phyloP scores from a whole-genome alignment of 2,113 vertebrate genomes.

The Seriola aureovittata region DNA sequence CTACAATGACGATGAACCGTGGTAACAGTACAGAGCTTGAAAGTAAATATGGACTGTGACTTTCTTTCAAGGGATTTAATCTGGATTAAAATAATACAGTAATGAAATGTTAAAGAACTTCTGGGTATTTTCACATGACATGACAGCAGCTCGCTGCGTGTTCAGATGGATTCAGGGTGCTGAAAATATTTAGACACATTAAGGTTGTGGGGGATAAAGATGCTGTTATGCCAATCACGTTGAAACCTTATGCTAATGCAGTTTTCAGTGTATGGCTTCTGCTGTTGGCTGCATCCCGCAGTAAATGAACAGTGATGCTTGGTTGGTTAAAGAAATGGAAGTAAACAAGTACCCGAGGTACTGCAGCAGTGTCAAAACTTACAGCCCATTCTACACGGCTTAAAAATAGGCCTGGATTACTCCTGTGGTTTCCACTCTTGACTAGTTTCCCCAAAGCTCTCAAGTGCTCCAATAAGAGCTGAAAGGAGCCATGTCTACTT shows the following conservation, averaged over 20 bases:
- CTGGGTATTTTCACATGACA: conserved; percentile 20
- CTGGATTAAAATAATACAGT: conserved; percentile 4
- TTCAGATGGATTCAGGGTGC: conserved; percentile 29
- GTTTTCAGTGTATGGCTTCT: conserved; percentile 33
- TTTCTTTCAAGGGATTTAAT: conserved; percentile 15
- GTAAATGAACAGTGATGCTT: conserved; percentile 39
- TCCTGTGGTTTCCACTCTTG: conserved; percentile 17
- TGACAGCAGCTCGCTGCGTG: conserved; percentile 21
- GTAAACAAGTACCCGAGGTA: conserved; percentile 43
- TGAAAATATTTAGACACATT: conserved; percentile 5
- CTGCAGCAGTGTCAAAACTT: conserved; percentile 11
- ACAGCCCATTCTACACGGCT: conserved; percentile 6
- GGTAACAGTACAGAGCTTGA: conserved; percentile 16
- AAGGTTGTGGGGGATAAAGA: conserved; percentile 14
- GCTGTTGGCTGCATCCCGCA: conserved; percentile 25
- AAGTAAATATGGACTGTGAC: conserved; percentile 6
- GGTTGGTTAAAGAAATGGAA: conserved; percentile 47
- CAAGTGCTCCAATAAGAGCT: conserved; percentile 36
- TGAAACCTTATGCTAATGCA: conserved; percentile 16
- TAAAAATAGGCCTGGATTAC: conserved; percentile 44
- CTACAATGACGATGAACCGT: conserved; percentile 37
- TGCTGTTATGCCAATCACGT: neutral
- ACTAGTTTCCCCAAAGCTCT: conserved; percentile 45
- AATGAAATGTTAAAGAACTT: conserved; percentile 26
- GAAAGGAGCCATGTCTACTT: conserved; percentile 19